Evolutionary conservation across 2,113 vertebrate species (phyloP).

Genomic region (Poeciliopsis turrubarensis): DNA sequence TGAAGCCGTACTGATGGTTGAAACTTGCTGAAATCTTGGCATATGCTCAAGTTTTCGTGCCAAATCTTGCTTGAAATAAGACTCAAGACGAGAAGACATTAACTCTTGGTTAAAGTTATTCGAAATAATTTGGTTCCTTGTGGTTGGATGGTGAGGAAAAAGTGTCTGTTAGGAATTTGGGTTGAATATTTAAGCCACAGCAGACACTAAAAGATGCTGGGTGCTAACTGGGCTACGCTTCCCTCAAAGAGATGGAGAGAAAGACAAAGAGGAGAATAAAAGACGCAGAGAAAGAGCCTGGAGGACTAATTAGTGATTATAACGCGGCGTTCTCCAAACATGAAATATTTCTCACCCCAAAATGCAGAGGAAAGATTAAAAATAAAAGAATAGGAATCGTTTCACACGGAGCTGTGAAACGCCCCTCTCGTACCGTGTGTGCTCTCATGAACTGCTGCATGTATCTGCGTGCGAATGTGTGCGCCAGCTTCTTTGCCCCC

Average conservation of each 20-base stretch:
- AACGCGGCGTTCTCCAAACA: conserved; percentile 77
- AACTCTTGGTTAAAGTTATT: conserved; percentile 34
- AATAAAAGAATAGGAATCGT: conserved; percentile 76
- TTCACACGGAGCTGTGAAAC: conserved; percentile 64
- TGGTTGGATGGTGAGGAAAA: conserved; percentile 36
- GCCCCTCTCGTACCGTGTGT: conserved; percentile 51
- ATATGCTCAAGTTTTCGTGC: conserved; percentile 8
- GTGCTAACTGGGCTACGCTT: conserved; percentile 71
- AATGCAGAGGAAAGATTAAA: conserved; percentile 79
- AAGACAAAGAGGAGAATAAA: conserved; percentile 48
- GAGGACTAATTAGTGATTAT: conserved; percentile 82
- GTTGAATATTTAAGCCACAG: conserved; percentile 57
- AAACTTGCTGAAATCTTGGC: conserved; percentile 5
- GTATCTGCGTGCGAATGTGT: conserved; percentile 28
- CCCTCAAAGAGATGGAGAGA: conserved; percentile 58
- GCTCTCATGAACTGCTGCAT: conserved; percentile 18
- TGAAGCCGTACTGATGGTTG: conserved; percentile 28
- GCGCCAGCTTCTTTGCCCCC: conserved; percentile 55
- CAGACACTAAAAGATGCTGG: conserved; percentile 62
- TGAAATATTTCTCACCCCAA: conserved; percentile 79
- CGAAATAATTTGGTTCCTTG: conserved; percentile 8
- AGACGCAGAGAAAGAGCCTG: conserved; percentile 67
- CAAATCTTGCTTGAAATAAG: conserved; percentile 46
- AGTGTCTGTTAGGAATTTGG: conserved; percentile 30
- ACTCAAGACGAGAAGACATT: conserved; percentile 32